Evolutionary conservation across 2,113 vertebrate species (phyloP).

Genomic region (Aptenodytes forsteri): DNA sequence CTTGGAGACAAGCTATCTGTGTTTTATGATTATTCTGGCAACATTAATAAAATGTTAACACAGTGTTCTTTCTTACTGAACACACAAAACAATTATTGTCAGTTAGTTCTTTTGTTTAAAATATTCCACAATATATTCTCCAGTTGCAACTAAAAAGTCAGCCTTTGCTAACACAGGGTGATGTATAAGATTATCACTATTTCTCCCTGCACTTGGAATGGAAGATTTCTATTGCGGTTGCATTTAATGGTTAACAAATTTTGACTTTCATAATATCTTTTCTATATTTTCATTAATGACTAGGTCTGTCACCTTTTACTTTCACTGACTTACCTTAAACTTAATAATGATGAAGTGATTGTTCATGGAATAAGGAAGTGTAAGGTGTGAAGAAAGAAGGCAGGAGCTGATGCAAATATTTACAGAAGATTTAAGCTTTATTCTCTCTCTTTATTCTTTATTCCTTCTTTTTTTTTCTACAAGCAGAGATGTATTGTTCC

Average conservation of each 20-base stretch:
- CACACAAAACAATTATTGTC: neutral
- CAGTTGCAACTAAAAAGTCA: neutral
- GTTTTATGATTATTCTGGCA: constrained; percentile 5
- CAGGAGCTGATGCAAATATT: neutral
- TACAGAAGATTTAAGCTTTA: neutral
- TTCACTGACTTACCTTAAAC: neutral
- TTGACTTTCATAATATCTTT: neutral
- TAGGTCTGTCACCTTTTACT: neutral
- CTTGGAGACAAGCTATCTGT: neutral
- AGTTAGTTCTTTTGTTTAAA: neutral
- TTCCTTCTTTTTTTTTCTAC: neutral
- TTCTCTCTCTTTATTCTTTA: neutral
- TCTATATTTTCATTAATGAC: neutral
- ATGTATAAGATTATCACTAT: neutral
- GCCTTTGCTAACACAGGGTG: neutral
- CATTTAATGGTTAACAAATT: neutral
- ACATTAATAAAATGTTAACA: neutral
- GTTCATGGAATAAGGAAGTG: neutral
- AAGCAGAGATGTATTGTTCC: neutral
- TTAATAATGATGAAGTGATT: neutral
- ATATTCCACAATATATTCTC: neutral
- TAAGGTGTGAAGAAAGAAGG: neutral
- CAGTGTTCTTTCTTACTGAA: neutral
- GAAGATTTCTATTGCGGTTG: neutral
- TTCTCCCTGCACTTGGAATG: neutral